phyloP scores from a whole-genome alignment of 2,113 vertebrate genomes.

The Perca fluviatilis region DNA sequence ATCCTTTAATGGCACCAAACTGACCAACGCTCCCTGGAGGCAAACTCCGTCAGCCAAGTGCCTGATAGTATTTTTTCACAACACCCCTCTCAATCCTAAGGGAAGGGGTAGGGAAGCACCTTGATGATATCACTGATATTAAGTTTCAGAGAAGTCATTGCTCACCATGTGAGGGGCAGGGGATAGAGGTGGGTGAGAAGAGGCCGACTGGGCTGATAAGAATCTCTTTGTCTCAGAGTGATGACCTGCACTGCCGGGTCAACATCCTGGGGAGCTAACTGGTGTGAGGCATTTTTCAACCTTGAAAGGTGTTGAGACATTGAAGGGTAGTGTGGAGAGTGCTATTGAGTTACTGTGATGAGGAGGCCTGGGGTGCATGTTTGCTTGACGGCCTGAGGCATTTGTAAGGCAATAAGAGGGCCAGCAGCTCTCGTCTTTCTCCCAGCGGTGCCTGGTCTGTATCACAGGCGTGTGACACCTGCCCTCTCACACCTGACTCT shows the following conservation, averaged over 20 bases:
- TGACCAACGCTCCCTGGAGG: slow-evolving; percentile 69
- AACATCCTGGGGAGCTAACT: slow-evolving; percentile 77
- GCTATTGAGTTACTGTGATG: slow-evolving; percentile 77
- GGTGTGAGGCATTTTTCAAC: slow-evolving; percentile 76
- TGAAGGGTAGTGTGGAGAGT: slow-evolving; percentile 64
- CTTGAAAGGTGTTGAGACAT: slow-evolving; percentile 80
- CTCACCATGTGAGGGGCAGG: slow-evolving; percentile 64
- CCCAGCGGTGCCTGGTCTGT: slow-evolving; percentile 36
- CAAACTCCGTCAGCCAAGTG: slow-evolving; percentile 56
- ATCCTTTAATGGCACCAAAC: slow-evolving; percentile 76
- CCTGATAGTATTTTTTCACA: slow-evolving; percentile 71
- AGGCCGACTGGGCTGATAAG: slow-evolving; percentile 72
- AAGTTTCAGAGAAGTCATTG: slow-evolving; percentile 80
- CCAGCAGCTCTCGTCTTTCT: slow-evolving; percentile 53
- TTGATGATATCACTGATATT: slow-evolving; percentile 85
- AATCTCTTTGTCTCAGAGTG: slow-evolving; percentile 82
- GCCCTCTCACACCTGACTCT: slow-evolving; percentile 61
- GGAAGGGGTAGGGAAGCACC: slow-evolving; percentile 71
- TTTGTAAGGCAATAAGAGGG: slow-evolving; percentile 63
- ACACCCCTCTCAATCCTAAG: slow-evolving; percentile 62
- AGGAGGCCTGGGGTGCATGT: slow-evolving; percentile 50
- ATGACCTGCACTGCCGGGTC: slow-evolving; percentile 81
- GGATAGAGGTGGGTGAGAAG: slow-evolving; percentile 50
- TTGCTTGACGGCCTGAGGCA: slow-evolving; percentile 68
- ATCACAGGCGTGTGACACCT: slow-evolving; percentile 61